Evolutionary conservation across 37 sponge, comb jelly and placozoan genomes (phyloP), one percentile per base, ranked within the genome.

Genomic region (Agelas oroides): DNA sequence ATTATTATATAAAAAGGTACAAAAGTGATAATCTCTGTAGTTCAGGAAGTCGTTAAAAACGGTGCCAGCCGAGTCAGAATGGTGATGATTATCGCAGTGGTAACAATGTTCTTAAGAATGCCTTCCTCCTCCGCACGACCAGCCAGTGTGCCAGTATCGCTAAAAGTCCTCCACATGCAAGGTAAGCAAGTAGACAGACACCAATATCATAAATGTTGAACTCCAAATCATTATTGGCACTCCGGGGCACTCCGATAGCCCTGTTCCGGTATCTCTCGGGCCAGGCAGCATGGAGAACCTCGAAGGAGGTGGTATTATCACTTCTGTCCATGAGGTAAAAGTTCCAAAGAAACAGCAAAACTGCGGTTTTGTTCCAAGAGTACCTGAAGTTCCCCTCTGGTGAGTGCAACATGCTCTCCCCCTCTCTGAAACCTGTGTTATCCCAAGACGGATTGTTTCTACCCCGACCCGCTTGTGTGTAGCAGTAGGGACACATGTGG

Each of bases 401-500:
- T 32, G 28, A n/a, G 1, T 21, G 19, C 57, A 65, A 24, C 13
- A 66, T 12, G 31, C 82, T 87, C 40, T 66, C 81, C 5, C 75
- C 81, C 11, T 25, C 30, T 2, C 38, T 30, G 28, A 87, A 80
- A 12, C 76, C 70, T 0, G 81, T 75, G 69, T 87, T 81, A 34
- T 62, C 46, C 79, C 79, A 78, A 1, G 16, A 33, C 20, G 79
- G 79, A 6, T 19, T 19, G 18, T 20, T 19, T 27, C 14, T 5
- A 61, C 27, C 63, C 63, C n/a, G n/a, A 18, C 14, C 20, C 34
- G 27, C 19, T 11, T 24, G 68, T 75, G 57, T n/a, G 75, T 93
- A 87, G 73, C 97, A 96, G 19, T 69, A 69, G 28, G 97, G 92
- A 76, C 97, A 96, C 34, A 54, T 60, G 13, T 85, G 71, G 19